A percentile compares a stretch with the other conserved stretches of the same genome.
phyloP scores from a whole-genome alignment of 2,797 vertebrate genomes.

The Alosa sapidissima region DNA sequence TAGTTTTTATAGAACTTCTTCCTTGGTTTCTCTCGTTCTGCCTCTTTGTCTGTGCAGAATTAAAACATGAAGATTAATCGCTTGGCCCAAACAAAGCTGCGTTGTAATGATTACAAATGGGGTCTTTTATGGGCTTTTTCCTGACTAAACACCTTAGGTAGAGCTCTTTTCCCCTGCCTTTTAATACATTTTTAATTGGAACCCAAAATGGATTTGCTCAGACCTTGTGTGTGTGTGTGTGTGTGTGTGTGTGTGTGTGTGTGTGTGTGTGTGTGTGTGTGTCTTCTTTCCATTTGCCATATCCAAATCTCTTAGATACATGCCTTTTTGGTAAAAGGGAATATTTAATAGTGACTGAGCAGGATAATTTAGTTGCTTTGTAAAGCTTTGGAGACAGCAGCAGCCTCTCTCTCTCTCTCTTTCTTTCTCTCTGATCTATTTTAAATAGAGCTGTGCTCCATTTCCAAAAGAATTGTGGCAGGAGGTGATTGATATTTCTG shows the following conservation, averaged over 20 bases:
- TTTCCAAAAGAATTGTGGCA: neutral
- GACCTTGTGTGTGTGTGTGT: neutral
- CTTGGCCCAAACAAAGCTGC: neutral
- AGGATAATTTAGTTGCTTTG: conserved; percentile 12
- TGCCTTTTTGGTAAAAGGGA: neutral
- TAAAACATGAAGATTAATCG: conserved; percentile 1
- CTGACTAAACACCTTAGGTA: neutral
- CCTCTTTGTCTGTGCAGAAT: neutral
- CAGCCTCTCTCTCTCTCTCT: conserved; percentile 6
- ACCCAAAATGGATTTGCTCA: neutral
- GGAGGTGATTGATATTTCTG: conserved; percentile 16
- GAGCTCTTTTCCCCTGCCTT: neutral
- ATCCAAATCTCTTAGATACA: neutral
- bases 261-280: neutral
- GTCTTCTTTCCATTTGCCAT: neutral
- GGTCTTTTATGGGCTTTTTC: neutral
- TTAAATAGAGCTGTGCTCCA: neutral
- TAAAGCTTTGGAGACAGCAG: neutral
- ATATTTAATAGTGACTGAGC: neutral
- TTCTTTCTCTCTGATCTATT: neutral
- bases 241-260: no score
- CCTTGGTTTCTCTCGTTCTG: neutral
- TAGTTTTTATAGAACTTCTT: neutral
- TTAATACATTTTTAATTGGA: conserved; percentile 25
- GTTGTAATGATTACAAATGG: conserved; percentile 8